Conservation (phyloP, 2,888 invertebrate species). For the Parnassius orleans region DNA sequence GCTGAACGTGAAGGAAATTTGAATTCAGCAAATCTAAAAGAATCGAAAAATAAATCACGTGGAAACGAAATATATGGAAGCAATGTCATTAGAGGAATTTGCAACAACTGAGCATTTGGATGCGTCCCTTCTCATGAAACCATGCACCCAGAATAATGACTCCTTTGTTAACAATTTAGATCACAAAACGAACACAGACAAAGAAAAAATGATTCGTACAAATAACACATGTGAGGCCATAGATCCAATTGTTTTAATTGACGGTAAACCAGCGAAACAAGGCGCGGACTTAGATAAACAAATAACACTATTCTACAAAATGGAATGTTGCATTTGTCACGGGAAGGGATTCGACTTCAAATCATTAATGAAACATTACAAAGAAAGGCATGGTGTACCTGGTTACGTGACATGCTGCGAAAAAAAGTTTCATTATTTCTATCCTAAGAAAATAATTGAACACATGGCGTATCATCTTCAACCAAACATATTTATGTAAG, state of each 20-base stretch:
- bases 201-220: slow-evolving; percentile 33
- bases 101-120: slow-evolving; percentile 62
- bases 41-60: slow-evolving; percentile 54
- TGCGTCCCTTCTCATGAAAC: slow-evolving; percentile 51
- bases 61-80: slow-evolving; percentile 65
- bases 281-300: slow-evolving; percentile 68
- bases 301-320: slow-evolving; percentile 72
- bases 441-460: slow-evolving; percentile 74
- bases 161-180: slow-evolving; percentile 26
- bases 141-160: slow-evolving; percentile 32
- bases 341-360: slow-evolving; percentile 67
- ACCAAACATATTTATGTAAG: slow-evolving; percentile 73
- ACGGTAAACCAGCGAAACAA: slow-evolving; percentile 68
- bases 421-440: slow-evolving; percentile 75
- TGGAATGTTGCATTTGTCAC: slow-evolving; percentile 76
- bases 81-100: slow-evolving; percentile 70
- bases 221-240: slow-evolving; percentile 44
- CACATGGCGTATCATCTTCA: slow-evolving; percentile 76
- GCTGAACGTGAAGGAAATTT: slow-evolving; percentile 57
- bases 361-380: slow-evolving; percentile 73
- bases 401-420: slow-evolving; percentile 74
- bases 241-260: slow-evolving; percentile 61
- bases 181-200: slow-evolving; percentile 34
- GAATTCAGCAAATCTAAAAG: slow-evolving; percentile 36
- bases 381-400: slow-evolving; percentile 73